Evolutionary conservation across 2,888 invertebrate species (phyloP).

Genomic region (Apodemia zela): DNA sequence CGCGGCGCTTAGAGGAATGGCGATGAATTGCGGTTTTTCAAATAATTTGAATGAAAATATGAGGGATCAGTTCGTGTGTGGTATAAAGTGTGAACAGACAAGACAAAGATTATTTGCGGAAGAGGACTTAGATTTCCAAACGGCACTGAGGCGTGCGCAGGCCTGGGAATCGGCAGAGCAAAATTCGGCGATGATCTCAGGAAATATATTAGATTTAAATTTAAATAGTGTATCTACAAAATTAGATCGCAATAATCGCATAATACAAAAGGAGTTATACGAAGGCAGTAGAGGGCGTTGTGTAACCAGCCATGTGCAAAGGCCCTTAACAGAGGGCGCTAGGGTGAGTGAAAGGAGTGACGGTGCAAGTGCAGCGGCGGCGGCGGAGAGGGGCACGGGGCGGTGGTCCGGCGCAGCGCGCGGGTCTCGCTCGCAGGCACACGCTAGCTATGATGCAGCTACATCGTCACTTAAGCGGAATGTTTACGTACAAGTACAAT

Average conservation of each 20-base stretch:
- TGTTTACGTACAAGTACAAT: neutral
- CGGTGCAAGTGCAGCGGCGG: neutral
- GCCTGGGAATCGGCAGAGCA: neutral
- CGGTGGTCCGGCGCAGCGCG: neutral
- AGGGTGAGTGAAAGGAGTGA: neutral
- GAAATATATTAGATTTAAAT: neutral
- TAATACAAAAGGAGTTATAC: no score
- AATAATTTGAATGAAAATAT: slow-evolving; percentile 16
- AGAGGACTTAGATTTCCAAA: neutral
- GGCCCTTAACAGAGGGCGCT: neutral
- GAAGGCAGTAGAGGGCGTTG: no score
- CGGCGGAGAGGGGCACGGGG: neutral
- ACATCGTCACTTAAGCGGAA: neutral
- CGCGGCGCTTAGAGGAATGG: neutral
- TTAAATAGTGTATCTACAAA: neutral
- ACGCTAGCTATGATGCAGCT: neutral
- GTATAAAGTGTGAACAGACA: slow-evolving; percentile 7
- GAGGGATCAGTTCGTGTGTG: slow-evolving; percentile 21
- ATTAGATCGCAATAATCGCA: neutral
- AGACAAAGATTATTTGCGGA: slow-evolving; percentile 17
- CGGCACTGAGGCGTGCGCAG: neutral
- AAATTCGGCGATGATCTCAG: neutral
- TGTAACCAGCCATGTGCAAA: no score
- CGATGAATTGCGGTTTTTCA: neutral
- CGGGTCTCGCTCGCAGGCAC: neutral